Percentiles rank a stretch among this genome's conserved stretches.
Conservation (phyloP, 2,888 invertebrate genomes). For the Galeopsomyia nigrocyanea region DNA sequence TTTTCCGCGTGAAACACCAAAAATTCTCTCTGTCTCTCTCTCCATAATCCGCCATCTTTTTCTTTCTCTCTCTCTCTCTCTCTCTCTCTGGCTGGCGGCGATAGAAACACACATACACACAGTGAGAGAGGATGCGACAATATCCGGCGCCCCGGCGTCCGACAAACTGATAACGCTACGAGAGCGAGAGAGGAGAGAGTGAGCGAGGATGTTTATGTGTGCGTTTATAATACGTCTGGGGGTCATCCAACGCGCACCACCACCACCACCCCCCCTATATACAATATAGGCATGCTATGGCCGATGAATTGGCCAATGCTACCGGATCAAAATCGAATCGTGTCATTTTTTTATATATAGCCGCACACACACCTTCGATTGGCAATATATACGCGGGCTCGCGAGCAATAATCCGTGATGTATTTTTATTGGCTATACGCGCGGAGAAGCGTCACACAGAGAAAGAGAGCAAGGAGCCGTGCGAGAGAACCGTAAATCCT, state of each 20-base stretch:
- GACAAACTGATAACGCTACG: slow-evolving; percentile 68
- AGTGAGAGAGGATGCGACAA: slow-evolving; percentile 67
- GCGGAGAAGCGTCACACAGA: slow-evolving; percentile 2
- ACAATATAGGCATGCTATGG: too few relatives aligned
- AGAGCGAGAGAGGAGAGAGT: too few relatives aligned
- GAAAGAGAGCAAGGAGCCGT: slow-evolving; percentile 1
- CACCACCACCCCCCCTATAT: too few relatives aligned
- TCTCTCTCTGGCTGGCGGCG: background rate
- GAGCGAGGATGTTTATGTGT: slow-evolving; percentile 65
- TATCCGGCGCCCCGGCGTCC: slow-evolving; percentile 70
- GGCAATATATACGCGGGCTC: slow-evolving; percentile 19
- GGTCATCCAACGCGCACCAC: slow-evolving; percentile 52
- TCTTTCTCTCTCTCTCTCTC: background rate
- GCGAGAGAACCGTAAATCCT: slow-evolving; percentile 46
- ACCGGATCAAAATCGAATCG: slow-evolving; percentile 22
- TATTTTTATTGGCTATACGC: slow-evolving; percentile 48
- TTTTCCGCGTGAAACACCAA: background rate
- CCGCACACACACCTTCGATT: slow-evolving; percentile 28
- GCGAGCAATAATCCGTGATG: slow-evolving; percentile 37
- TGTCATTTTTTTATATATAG: too few relatives aligned
- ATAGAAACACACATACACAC: slow-evolving; percentile 12
- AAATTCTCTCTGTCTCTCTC: slow-evolving; percentile 10
- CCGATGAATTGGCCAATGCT: slow-evolving; percentile 41
- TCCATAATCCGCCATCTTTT: slow-evolving; percentile 23
- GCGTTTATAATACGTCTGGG: slow-evolving; percentile 64